These are phyloP conservation scores for Ypsolopha scabrella DNA, from an alignment of 2,888 invertebrate species.

Conservation along the genomic window DNA sequence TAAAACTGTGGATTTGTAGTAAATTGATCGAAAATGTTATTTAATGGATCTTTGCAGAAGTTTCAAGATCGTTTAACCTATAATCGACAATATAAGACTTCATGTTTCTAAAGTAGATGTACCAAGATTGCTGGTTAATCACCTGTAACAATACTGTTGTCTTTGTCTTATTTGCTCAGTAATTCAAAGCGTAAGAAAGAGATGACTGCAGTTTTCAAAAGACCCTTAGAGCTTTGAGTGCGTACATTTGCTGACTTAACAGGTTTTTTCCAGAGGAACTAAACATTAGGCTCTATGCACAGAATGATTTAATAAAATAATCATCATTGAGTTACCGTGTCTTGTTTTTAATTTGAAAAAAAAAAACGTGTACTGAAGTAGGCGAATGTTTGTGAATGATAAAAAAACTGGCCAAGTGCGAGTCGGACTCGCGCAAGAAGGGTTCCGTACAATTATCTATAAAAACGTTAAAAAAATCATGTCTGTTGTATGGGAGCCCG, in stretches of 20 bases:
- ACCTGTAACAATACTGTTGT: constrained; percentile 24
- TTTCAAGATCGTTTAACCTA: constrained; percentile 19
- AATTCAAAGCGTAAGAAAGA: constrained; percentile 22
- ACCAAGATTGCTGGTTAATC: constrained; percentile 37
- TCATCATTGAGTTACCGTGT: no score
- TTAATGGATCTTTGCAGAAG: constrained; percentile 1
- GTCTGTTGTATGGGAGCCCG: no score
- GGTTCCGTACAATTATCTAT: no score
- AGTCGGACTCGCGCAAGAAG: no score
- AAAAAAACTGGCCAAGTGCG: no score
- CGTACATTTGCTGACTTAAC: constrained; percentile 59
- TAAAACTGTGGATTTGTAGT: constrained; percentile 32
- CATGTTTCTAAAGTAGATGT: constrained; percentile 21
- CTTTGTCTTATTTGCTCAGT: constrained; percentile 19
- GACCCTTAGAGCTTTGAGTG: constrained; percentile 25
- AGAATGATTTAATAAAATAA: no score
- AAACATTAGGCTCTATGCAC: constrained; percentile 25
- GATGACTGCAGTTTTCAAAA: constrained; percentile 23
- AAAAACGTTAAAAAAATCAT: no score
- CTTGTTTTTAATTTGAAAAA: no score
- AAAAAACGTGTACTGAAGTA: no score
- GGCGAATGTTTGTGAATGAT: no score
- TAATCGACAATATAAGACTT: constrained; percentile 20
- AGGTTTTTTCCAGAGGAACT: constrained; percentile 40
- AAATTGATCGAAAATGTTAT: constrained; percentile 15